Evolutionary conservation across 1,140 invertebrate species (phyloP).

Genomic region (Heliconius hewitsoni): DNA sequence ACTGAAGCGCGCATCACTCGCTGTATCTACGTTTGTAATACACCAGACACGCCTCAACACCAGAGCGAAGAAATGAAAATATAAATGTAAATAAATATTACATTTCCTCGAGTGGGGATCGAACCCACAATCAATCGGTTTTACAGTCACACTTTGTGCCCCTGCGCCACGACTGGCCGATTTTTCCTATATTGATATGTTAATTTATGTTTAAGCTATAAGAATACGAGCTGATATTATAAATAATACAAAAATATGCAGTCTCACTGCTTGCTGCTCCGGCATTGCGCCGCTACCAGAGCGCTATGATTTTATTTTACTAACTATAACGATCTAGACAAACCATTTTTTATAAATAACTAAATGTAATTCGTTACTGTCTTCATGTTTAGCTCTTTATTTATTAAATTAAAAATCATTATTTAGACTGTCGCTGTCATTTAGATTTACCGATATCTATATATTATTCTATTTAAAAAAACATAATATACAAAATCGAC

Average conservation of each 20-base stretch:
- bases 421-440: neutral
- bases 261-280: neutral
- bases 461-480: neutral
- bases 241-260: neutral
- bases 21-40: constrained; percentile 1
- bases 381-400: neutral
- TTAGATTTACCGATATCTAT: neutral
- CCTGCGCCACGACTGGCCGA: neutral
- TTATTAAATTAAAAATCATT: neutral
- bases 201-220: neutral
- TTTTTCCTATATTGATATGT: neutral
- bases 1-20: neutral
- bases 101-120: no score
- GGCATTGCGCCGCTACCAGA: neutral
- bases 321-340: neutral
- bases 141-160: no score
- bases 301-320: neutral
- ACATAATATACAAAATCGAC: no score
- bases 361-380: neutral
- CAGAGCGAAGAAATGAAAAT: no score
- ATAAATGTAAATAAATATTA: no score
- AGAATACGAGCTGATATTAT: neutral
- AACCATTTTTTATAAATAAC: neutral
- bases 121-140: no score
- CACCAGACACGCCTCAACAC: no score